Percentiles rank a stretch among this genome's conserved stretches.
These are phyloP conservation scores for Nycticebus coucang DNA, from an alignment of 2,113 vertebrate species.

Conservation along the genomic window DNA sequence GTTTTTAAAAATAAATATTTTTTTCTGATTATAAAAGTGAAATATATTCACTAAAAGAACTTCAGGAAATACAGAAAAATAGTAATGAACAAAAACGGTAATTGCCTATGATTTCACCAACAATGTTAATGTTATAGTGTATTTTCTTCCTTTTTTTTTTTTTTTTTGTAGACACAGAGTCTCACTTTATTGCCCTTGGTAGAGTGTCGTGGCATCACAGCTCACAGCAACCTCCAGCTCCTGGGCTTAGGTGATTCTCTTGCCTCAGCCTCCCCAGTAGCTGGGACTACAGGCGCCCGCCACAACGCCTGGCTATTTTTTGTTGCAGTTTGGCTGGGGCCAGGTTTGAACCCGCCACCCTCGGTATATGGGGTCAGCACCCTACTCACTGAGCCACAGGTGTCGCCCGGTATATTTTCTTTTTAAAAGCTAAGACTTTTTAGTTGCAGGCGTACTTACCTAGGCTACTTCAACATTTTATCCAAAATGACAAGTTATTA, in stretches of 20 bases:
- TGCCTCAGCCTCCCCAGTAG: too few species aligned
- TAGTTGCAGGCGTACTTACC: conserved; percentile 44
- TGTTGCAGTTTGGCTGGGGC: too few species aligned
- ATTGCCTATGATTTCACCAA: conserved; percentile 41
- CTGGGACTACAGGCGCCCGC: too few species aligned
- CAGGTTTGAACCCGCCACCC: too few species aligned
- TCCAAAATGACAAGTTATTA: conserved; percentile 34
- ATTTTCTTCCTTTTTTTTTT: neutral
- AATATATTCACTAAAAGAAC: conserved; percentile 30
- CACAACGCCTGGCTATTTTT: too few species aligned
- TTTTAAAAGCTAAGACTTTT: conserved; percentile 43
- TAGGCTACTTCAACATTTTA: conserved; percentile 19
- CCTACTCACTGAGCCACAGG: too few species aligned
- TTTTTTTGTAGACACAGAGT: too few species aligned
- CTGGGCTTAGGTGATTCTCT: too few species aligned
- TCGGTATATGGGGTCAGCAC: too few species aligned
- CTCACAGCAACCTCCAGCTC: too few species aligned
- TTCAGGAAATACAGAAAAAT: conserved; percentile 48
- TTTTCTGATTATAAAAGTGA: conserved; percentile 54
- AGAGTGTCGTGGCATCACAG: too few species aligned
- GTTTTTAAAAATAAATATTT: neutral
- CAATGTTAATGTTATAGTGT: conserved; percentile 1
- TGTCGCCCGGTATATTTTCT: neutral
- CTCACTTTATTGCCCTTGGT: too few species aligned
- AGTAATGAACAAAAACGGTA: conserved; percentile 5